phyloP scores from a whole-genome alignment of 2,113 vertebrate genomes.

The Baryphthengus martii region DNA sequence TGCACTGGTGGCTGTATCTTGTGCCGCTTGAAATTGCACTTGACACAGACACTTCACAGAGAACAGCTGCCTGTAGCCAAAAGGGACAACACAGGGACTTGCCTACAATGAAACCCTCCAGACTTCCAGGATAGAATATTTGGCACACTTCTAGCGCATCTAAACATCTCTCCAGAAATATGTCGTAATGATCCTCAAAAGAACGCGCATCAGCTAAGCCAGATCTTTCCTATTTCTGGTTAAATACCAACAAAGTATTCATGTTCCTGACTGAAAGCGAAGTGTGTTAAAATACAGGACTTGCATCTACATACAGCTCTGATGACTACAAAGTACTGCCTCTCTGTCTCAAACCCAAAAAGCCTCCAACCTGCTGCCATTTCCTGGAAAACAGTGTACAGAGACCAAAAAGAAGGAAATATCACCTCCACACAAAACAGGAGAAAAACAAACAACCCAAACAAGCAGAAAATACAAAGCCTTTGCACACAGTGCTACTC shows the following conservation, averaged over 20 bases:
- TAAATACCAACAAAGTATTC: background rate
- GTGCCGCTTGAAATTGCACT: background rate
- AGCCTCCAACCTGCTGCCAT: background rate
- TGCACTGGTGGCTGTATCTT: background rate
- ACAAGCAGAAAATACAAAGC: background rate
- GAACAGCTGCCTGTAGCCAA: background rate
- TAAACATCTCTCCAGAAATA: background rate
- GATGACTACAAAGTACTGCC: background rate
- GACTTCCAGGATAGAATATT: background rate
- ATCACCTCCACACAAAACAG: background rate
- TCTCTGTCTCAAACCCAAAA: background rate
- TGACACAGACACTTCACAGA: background rate
- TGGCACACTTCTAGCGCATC: background rate
- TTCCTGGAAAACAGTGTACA: background rate
- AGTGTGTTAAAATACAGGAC: background rate
- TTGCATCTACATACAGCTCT: rapidly evolving
- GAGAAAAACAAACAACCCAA: background rate
- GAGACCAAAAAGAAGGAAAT: background rate
- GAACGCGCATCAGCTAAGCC: background rate
- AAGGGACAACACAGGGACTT: background rate
- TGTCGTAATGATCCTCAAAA: background rate
- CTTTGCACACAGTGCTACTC: background rate
- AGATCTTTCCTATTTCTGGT: background rate
- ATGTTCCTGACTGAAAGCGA: background rate
- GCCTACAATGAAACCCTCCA: background rate